These are phyloP conservation scores for Corythoichthys haematopterus DNA, from an alignment of 2,113 vertebrate species.

Conservation along the genomic window DNA sequence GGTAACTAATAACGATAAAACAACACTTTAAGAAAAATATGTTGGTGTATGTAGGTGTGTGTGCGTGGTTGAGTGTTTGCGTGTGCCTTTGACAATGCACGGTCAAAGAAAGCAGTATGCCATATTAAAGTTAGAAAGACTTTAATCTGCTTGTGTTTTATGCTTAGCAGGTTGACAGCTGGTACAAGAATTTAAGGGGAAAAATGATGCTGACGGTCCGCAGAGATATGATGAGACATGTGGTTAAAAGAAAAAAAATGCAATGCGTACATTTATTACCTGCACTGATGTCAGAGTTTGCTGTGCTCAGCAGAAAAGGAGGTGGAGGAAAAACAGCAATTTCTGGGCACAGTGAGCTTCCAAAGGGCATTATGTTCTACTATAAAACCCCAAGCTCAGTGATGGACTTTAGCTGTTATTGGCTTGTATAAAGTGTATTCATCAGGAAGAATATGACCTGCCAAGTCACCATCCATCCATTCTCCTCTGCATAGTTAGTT, in stretches of 20 bases:
- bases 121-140: slow-evolving; percentile 5
- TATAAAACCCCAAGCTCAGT: slow-evolving; percentile 39
- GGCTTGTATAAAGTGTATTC: background rate
- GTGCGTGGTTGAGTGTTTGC: too few relatives aligned
- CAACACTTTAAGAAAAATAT: too few relatives aligned
- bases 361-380: slow-evolving; percentile 24
- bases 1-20: too few relatives aligned
- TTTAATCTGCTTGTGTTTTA: slow-evolving; percentile 14
- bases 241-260: slow-evolving; percentile 3
- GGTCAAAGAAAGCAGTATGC: background rate
- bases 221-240: slow-evolving; percentile 29
- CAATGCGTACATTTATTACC: slow-evolving; percentile 17
- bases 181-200: slow-evolving; percentile 16
- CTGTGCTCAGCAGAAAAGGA: background rate
- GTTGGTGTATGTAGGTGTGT: too few relatives aligned
- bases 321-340: slow-evolving; percentile 26
- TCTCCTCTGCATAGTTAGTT: too few relatives aligned
- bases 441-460: background rate
- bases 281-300: slow-evolving; percentile 11
- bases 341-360: slow-evolving; percentile 29
- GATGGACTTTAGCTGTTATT: background rate
- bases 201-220: slow-evolving; percentile 33
- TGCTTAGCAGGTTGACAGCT: slow-evolving; percentile 12
- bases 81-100: background rate
- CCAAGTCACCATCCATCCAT: background rate